Conservation (phyloP, 2,888 invertebrate genomes). For the Hydropsyche betteni region DNA sequence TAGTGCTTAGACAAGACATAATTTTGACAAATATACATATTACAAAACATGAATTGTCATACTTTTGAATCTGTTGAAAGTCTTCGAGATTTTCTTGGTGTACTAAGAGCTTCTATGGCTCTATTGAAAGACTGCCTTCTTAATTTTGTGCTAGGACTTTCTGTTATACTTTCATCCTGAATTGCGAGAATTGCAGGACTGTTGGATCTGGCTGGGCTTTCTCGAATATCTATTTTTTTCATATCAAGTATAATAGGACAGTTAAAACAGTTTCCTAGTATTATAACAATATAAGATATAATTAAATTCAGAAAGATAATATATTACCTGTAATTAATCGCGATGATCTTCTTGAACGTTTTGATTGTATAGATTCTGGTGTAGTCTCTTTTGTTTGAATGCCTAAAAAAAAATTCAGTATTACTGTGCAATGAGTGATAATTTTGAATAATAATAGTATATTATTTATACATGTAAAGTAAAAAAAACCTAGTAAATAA, state of each 20-base stretch:
- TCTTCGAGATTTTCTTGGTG: conserved; percentile 58
- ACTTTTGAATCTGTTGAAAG: conserved; percentile 60
- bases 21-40: background rate
- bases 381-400: conserved; percentile 17
- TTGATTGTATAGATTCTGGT: conserved; percentile 36
- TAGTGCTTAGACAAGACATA: background rate
- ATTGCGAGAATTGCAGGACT: background rate
- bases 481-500: too few species aligned
- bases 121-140: conserved; percentile 63
- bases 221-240: background rate
- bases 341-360: conserved; percentile 11
- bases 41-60: conserved; percentile 38
- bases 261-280: too few species aligned
- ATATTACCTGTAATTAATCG: conserved; percentile 11
- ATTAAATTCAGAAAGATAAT: too few species aligned
- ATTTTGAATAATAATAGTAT: background rate
- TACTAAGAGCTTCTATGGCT: conserved; percentile 61
- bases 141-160: conserved; percentile 54
- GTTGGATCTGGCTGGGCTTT: conserved; percentile 15
- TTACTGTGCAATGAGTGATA: background rate
- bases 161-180: conserved; percentile 7
- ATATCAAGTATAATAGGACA: too few species aligned
- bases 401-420: background rate
- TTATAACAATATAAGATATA: too few species aligned
- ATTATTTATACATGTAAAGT: background rate